A percentile compares a stretch with the other conserved stretches of the same genome.
These are phyloP conservation scores for Drosophila erecta DNA, from an alignment of 1,140 invertebrate species.

Conservation along the genomic window DNA sequence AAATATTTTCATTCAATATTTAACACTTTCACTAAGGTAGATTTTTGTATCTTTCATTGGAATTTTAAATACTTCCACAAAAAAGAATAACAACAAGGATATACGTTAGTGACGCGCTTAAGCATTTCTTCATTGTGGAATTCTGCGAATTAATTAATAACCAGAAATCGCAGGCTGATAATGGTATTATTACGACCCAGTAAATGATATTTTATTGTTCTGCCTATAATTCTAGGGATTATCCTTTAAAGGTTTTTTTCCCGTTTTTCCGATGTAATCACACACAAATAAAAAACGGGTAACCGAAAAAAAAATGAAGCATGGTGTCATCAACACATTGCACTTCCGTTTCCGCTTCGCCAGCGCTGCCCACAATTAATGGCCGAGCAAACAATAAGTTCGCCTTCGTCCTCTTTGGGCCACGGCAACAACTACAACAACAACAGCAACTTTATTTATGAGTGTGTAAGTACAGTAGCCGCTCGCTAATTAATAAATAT, in stretches of 20 bases:
- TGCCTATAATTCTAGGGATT: background rate
- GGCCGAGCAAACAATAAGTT: constrained; percentile 57
- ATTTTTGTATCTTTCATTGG: too few relatives aligned
- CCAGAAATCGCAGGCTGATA: background rate
- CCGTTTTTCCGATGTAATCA: constrained; percentile 17
- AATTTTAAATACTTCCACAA: too few relatives aligned
- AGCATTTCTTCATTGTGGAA: background rate
- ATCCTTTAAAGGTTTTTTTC: background rate
- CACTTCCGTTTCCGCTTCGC: constrained; percentile 67
- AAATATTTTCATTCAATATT: background rate
- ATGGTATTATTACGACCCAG: background rate
- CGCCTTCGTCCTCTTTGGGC: constrained; percentile 21
- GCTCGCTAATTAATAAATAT: constrained; percentile 4
- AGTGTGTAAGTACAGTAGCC: constrained; percentile 11
- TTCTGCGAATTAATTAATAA: background rate
- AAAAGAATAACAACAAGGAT: too few relatives aligned
- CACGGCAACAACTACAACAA: constrained; percentile 17
- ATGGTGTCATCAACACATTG: constrained; percentile 72
- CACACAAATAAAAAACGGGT: constrained; percentile 26
- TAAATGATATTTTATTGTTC: constrained; percentile 3
- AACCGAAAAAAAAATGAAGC: constrained; percentile 19
- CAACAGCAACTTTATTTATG: constrained; percentile 31
- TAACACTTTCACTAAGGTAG: too few relatives aligned
- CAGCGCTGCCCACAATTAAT: constrained; percentile 50
- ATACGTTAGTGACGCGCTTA: background rate